Conservation (phyloP, 1,140 invertebrate genomes). For the Littorina saxatilis region DNA sequence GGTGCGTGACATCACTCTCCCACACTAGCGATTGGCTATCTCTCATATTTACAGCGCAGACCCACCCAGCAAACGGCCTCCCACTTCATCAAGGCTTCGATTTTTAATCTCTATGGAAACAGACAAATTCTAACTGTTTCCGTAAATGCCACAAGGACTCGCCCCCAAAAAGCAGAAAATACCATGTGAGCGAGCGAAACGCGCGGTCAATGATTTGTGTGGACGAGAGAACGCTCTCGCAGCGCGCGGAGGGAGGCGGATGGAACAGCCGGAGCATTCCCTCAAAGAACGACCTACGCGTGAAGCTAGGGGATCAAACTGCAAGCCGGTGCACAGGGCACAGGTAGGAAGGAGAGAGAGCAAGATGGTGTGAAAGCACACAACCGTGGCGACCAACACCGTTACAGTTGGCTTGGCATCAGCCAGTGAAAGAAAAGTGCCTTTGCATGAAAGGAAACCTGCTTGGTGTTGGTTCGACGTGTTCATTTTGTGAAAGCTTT, state of each 20-base stretch:
- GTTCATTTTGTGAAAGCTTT: constrained; percentile 9
- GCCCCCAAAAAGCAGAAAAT: too few relatives aligned
- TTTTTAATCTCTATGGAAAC: too few relatives aligned
- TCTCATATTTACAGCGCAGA: too few relatives aligned
- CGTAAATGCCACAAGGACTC: too few relatives aligned
- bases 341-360: constrained; percentile 17
- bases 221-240: neutral
- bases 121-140: too few relatives aligned
- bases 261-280: constrained; percentile 20
- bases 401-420: constrained; percentile 6
- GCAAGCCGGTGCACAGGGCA: constrained; percentile 25
- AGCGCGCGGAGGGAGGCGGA: constrained; percentile 21
- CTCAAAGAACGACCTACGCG: constrained; percentile 4
- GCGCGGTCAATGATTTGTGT: neutral
- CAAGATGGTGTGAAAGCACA: constrained; percentile 37
- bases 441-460: neutral
- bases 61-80: too few relatives aligned
- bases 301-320: constrained; percentile 34
- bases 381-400: constrained; percentile 15
- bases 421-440: constrained; percentile 15
- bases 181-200: too few relatives aligned
- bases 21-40: too few relatives aligned
- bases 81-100: too few relatives aligned
- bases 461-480: neutral
- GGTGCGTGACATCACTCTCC: too few relatives aligned